Evolutionary conservation across 2,888 invertebrate genomes (phyloP).

Genomic region (Periphyllus acericola): DNA sequence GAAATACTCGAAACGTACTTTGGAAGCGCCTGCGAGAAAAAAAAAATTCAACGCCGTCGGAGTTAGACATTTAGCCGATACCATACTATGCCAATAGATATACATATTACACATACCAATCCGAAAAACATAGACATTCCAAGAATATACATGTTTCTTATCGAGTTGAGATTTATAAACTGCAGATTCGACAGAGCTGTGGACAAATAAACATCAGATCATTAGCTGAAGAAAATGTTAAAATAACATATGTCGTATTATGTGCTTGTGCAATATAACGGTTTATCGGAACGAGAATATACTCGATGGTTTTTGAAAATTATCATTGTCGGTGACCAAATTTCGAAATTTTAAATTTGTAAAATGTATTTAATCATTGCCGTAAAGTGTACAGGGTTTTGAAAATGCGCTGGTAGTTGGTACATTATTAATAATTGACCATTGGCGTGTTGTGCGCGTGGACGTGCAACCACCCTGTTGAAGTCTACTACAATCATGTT

Average conservation of each 20-base stretch:
- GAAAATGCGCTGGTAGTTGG: not conserved
- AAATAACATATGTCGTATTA: not conserved
- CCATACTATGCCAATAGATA: not conserved
- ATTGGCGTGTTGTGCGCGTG: not conserved
- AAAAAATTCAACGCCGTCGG: not conserved
- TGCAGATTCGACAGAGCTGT: constrained; percentile 55
- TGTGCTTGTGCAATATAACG: not conserved
- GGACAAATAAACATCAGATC: not conserved
- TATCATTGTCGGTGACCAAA: no score
- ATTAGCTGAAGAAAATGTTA: constrained; percentile 7
- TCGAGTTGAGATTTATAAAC: constrained; percentile 60
- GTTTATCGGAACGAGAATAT: no score
- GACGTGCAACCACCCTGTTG: not conserved
- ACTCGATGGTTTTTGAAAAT: not conserved
- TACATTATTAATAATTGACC: not conserved
- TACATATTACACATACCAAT: constrained; percentile 51
- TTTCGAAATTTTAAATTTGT: no score
- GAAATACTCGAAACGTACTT: constrained; percentile 1
- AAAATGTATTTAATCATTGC: no score
- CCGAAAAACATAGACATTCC: constrained; percentile 62
- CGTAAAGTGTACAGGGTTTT: not conserved
- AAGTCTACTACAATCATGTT: not conserved
- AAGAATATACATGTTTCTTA: constrained; percentile 57
- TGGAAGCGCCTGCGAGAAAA: constrained; percentile 13
- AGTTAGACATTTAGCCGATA: not conserved